A percentile compares a stretch with the other conserved stretches of the same genome.
Evolutionary conservation across 2,797 vertebrate genomes (phyloP).

Genomic region (Microhierax caerulescens): DNA sequence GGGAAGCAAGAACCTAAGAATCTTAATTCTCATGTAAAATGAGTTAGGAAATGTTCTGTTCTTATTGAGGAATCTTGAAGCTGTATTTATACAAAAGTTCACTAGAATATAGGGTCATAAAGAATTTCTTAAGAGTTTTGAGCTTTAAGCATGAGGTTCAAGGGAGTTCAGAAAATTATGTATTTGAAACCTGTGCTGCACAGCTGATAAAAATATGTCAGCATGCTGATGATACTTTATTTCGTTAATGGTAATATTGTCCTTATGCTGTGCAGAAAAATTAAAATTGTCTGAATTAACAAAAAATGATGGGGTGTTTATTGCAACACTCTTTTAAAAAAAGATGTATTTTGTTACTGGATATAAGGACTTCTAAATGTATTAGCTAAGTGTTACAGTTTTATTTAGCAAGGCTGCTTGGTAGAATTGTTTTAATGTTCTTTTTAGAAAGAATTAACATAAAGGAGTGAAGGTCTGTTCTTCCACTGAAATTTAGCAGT

Average conservation of each 20-base stretch:
- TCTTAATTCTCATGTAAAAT: not conserved
- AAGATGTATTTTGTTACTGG: not conserved
- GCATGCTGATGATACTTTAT: not conserved
- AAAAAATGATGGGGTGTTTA: not conserved
- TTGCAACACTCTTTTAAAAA: not conserved
- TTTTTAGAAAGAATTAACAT: conserved; percentile 1
- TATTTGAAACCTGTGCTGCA: not conserved
- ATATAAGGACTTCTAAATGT: not conserved
- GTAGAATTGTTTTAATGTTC: conserved; percentile 9
- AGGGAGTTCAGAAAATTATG: not conserved
- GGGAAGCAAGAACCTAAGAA: not conserved
- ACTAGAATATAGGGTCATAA: not conserved
- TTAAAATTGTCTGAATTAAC: not conserved
- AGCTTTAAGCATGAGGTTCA: not conserved
- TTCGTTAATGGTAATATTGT: not conserved
- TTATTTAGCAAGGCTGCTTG: conserved; percentile 13
- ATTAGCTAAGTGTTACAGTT: not conserved
- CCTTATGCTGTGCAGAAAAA: not conserved
- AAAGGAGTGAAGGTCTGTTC: conserved; percentile 34
- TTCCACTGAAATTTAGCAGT: conserved; percentile 36
- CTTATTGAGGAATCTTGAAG: not conserved
- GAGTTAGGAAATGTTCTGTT: not conserved
- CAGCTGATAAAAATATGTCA: not conserved
- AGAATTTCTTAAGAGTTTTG: not conserved
- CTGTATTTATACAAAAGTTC: not conserved